phyloP scores from a whole-genome alignment of 1,140 invertebrate genomes.

The Brachionus sp. region DNA sequence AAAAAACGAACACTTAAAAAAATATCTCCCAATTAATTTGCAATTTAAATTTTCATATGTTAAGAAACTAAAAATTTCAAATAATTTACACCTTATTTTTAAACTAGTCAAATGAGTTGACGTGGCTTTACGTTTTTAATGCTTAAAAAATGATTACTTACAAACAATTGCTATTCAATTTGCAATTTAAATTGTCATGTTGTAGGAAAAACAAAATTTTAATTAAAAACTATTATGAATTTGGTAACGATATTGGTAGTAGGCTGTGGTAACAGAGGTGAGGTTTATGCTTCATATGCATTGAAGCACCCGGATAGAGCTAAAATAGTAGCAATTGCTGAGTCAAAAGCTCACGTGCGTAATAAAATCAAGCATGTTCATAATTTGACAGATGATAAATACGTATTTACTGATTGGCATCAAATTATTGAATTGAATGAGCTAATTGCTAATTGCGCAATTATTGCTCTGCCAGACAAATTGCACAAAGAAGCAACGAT shows the following conservation, averaged over 20 bases:
- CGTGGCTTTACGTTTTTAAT: too few species aligned
- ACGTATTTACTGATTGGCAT: slow-evolving; percentile 51
- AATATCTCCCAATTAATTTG: background rate
- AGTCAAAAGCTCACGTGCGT: slow-evolving; percentile 52
- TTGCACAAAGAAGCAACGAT: slow-evolving; percentile 59
- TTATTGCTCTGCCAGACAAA: slow-evolving; percentile 59
- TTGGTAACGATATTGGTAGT: slow-evolving; percentile 50
- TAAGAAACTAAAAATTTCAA: background rate
- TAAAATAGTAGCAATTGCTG: slow-evolving; percentile 55
- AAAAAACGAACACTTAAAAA: background rate
- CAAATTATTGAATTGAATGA: slow-evolving; percentile 46
- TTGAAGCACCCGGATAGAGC: slow-evolving; percentile 50
- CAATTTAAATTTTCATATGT: background rate
- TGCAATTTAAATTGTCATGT: background rate
- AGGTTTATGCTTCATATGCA: slow-evolving; percentile 58
- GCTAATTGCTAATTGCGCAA: slow-evolving; percentile 59
- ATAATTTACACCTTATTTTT: too few species aligned
- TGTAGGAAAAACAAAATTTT: background rate
- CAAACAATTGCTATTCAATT: background rate
- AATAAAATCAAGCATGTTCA: slow-evolving; percentile 50
- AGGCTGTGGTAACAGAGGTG: slow-evolving; percentile 52
- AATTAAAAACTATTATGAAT: background rate
- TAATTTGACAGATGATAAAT: slow-evolving; percentile 46
- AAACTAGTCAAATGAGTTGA: too few species aligned
- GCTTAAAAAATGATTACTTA: background rate